A percentile compares a stretch with the other conserved stretches of the same genome.
Conservation (phyloP, 1,140 invertebrate species). For the Conus betulinus region DNA sequence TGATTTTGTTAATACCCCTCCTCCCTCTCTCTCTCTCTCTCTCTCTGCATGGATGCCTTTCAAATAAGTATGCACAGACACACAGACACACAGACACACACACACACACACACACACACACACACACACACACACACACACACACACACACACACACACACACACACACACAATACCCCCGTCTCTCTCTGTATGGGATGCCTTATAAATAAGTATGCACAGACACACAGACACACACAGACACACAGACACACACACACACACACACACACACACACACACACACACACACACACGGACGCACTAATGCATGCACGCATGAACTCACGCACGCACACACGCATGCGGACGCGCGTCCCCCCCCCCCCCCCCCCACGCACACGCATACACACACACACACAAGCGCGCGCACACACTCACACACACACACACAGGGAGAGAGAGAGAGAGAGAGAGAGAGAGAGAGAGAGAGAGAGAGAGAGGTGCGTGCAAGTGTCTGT, state of each 20-base stretch:
- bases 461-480: background rate
- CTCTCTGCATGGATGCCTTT: background rate
- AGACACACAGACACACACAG: background rate
- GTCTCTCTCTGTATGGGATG: background rate
- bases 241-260: background rate
- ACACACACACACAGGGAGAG: background rate
- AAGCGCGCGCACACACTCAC: background rate
- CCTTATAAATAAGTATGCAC: background rate
- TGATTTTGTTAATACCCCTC: background rate
- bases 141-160: background rate
- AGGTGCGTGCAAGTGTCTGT: background rate
- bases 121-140: background rate
- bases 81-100: background rate
- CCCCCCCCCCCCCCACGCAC: too few species aligned
- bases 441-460: conserved; percentile 13
- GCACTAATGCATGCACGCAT: background rate
- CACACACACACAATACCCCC: background rate
- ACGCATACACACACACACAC: too few species aligned
- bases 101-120: background rate
- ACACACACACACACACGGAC: background rate
- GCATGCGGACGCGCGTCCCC: too few species aligned
- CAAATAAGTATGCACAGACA: background rate
- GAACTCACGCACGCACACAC: background rate
- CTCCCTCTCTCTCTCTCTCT: background rate
- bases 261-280: background rate